phyloP scores from a whole-genome alignment of 1,140 invertebrate species.

The Anagrus nilaparvatae region DNA sequence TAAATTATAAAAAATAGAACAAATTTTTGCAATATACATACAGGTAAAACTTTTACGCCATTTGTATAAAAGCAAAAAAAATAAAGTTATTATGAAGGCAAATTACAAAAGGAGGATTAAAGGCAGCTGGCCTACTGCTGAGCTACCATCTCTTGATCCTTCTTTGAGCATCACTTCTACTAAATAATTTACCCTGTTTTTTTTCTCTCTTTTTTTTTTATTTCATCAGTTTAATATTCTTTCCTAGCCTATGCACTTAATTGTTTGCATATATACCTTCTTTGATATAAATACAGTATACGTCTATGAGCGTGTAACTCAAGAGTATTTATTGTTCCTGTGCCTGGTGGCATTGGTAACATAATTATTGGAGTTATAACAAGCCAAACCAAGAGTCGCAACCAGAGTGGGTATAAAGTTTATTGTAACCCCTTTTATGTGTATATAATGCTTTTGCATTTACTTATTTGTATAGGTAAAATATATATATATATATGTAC shows the following conservation, averaged over 20 bases:
- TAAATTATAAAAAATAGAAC: no score
- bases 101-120: constrained; percentile 47
- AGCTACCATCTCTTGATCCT: constrained; percentile 34
- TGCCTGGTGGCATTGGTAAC: constrained; percentile 41
- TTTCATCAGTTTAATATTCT: constrained; percentile 1
- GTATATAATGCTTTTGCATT: constrained; percentile 7
- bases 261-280: not conserved
- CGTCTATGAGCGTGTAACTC: no score
- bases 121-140: constrained; percentile 40
- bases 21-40: no score
- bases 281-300: no score
- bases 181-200: constrained; percentile 15
- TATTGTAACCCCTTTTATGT: no score
- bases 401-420: constrained; percentile 29
- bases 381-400: constrained; percentile 36
- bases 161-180: constrained; percentile 5
- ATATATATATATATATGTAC: not conserved
- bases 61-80: no score
- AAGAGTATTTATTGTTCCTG: constrained; percentile 37
- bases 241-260: not conserved
- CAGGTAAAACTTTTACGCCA: no score
- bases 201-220: constrained; percentile 6
- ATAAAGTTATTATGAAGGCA: constrained; percentile 39
- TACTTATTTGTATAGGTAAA: constrained; percentile 7
- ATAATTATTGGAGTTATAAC: constrained; percentile 46